A percentile compares a stretch with the other conserved stretches of the same genome.
These are phyloP conservation scores for Pelochelys cantorii DNA, from an alignment of 2,797 vertebrate genomes.

Conservation along the genomic window DNA sequence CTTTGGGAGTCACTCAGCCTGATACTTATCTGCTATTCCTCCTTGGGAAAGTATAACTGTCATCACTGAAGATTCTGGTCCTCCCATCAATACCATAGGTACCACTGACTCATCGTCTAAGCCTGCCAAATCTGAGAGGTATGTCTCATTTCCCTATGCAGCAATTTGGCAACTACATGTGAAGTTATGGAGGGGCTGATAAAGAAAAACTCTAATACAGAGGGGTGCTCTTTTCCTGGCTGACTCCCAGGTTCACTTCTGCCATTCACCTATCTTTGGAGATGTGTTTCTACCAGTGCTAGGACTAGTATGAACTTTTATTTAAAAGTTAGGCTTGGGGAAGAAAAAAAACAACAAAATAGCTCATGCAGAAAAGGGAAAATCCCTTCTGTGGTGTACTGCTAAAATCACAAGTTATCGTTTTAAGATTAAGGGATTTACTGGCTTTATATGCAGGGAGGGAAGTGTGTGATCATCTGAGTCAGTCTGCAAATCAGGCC, in stretches of 20 bases:
- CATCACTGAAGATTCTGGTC: background rate
- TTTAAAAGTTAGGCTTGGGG: background rate
- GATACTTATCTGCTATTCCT: background rate
- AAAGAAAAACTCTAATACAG: background rate
- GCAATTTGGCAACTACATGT: background rate
- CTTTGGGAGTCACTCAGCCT: background rate
- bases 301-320: background rate
- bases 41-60: background rate
- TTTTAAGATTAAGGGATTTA: background rate
- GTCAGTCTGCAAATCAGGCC: background rate
- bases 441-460: background rate
- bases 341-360: background rate
- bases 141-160: background rate
- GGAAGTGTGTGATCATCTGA: background rate
- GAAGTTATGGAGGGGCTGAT: background rate
- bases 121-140: background rate
- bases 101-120: background rate
- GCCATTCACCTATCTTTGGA: background rate
- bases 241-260: background rate
- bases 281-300: background rate
- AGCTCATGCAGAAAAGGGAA: background rate
- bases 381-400: background rate
- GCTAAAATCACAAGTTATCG: background rate
- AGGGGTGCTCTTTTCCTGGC: background rate
- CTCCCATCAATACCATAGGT: background rate